Evolutionary conservation across 2,888 invertebrate species (phyloP).

Genomic region (Bellardia bayeri): DNA sequence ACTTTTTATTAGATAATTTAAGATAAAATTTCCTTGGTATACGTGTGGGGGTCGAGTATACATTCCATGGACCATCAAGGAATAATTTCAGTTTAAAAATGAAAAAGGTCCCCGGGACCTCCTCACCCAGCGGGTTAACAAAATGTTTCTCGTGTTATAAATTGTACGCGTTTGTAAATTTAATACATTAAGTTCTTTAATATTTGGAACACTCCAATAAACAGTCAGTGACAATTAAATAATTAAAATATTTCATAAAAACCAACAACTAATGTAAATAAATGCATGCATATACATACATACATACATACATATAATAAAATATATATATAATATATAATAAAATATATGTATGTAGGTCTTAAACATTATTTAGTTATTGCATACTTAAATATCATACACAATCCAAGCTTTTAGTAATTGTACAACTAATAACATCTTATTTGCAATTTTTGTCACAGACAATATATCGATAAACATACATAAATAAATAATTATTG

Average conservation of each 20-base stretch:
- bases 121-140: too few species aligned
- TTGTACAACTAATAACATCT: not conserved
- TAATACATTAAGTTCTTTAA: not conserved
- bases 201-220: not conserved
- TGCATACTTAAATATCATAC: constrained; percentile 9
- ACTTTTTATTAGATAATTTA: too few species aligned
- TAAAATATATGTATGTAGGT: not conserved
- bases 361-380: not conserved
- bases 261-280: not conserved
- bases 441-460: not conserved
- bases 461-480: not conserved
- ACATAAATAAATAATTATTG: not conserved
- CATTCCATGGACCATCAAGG: too few species aligned
- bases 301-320: not conserved
- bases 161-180: too few species aligned
- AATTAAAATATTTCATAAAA: not conserved
- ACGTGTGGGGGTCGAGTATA: too few species aligned
- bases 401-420: constrained; percentile 14
- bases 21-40: too few species aligned
- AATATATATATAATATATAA: constrained; percentile 1
- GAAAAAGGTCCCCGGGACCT: too few species aligned
- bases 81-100: too few species aligned
- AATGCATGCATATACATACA: constrained; percentile 9
- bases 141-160: too few species aligned
- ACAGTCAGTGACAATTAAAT: constrained; percentile 1